phyloP scores from a whole-genome alignment of 2,113 vertebrate genomes.

The Sylvietta virens region DNA sequence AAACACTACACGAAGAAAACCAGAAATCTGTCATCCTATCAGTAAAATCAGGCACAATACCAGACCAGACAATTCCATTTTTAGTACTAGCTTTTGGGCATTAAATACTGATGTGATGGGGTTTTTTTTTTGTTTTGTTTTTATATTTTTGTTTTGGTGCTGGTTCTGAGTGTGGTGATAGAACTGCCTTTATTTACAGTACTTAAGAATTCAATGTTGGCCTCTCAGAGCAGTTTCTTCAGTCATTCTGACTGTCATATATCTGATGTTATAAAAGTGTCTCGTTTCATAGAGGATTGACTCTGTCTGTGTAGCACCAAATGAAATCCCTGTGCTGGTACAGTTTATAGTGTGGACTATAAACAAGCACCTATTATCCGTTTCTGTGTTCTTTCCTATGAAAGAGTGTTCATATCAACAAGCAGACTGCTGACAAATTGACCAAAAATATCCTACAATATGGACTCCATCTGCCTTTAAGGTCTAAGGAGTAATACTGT shows the following conservation, averaged over 20 bases:
- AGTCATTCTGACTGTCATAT: not conserved
- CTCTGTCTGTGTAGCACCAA: not conserved
- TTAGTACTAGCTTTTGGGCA: not conserved
- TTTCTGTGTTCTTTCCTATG: not conserved
- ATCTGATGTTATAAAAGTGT: not conserved
- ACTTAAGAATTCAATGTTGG: accelerated
- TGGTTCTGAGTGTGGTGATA: not conserved
- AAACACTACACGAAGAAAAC: not conserved
- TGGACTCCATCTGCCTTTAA: not conserved
- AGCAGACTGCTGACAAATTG: not conserved
- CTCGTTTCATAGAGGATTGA: not conserved
- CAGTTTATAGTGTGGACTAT: not conserved
- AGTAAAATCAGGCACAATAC: not conserved
- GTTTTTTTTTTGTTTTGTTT: not conserved
- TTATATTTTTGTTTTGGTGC: not conserved
- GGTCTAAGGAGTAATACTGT: not conserved
- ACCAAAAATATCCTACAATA: not conserved
- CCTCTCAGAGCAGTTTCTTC: not conserved
- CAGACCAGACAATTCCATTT: accelerated
- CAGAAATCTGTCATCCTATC: not conserved
- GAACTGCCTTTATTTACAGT: not conserved
- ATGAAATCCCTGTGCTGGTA: not conserved
- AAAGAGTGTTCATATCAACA: not conserved
- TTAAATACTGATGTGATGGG: not conserved
- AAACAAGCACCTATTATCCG: not conserved